A percentile compares a stretch with the other conserved stretches of the same genome.
phyloP scores from a whole-genome alignment of 64 coral and sea anemone genomes.

The Astreopora myriophthalma region DNA sequence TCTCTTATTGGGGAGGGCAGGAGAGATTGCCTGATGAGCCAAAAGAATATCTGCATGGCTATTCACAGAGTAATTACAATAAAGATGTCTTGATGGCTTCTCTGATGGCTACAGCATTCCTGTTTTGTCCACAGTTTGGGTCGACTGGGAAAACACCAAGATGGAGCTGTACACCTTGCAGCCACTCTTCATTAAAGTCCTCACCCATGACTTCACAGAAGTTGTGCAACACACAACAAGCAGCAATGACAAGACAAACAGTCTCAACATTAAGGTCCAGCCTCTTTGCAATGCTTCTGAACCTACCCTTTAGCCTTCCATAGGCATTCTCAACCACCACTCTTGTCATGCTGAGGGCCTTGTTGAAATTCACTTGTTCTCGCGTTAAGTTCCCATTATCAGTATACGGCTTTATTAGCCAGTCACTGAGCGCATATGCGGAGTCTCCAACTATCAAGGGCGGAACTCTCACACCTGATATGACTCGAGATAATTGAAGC shows the following conservation, averaged over 20 bases:
- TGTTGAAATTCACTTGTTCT: slow-evolving; percentile 66
- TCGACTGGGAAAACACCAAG: slow-evolving; percentile 27
- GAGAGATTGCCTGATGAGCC: background rate
- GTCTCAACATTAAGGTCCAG: slow-evolving; percentile 45
- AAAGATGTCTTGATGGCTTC: slow-evolving; percentile 35
- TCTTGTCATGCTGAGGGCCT: slow-evolving; percentile 46
- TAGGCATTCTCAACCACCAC: slow-evolving; percentile 74
- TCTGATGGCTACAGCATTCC: slow-evolving; percentile 58
- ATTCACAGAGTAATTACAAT: background rate
- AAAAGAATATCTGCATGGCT: background rate
- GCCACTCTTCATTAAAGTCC: slow-evolving; percentile 49
- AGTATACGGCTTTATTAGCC: slow-evolving; percentile 10
- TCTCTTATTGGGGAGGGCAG: background rate
- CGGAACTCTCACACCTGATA: background rate
- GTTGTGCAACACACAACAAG: slow-evolving; percentile 64
- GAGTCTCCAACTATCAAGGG: background rate
- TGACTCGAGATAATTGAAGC: background rate
- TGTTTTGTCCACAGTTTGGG: slow-evolving; percentile 43
- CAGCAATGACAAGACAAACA: slow-evolving; percentile 1
- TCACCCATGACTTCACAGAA: slow-evolving; percentile 69
- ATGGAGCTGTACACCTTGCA: slow-evolving; percentile 46
- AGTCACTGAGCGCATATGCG: background rate
- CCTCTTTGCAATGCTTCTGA: slow-evolving; percentile 49
- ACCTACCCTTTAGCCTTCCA: slow-evolving; percentile 67
- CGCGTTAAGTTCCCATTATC: slow-evolving; percentile 32